phyloP scores from a whole-genome alignment of 2,888 invertebrate species.

The Trachelus iudaicus region DNA sequence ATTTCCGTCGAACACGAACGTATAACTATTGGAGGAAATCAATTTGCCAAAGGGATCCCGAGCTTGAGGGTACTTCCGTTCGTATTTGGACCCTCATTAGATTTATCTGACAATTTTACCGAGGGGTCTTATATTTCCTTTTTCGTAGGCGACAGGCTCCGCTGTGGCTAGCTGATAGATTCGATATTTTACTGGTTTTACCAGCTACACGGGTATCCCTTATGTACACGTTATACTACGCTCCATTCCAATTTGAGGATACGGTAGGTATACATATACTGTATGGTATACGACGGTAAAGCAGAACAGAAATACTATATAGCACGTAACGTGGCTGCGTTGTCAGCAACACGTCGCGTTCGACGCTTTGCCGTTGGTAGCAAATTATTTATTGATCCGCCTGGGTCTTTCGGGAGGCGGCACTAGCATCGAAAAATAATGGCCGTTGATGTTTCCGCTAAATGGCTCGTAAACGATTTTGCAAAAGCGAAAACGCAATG shows the following conservation, averaged over 20 bases:
- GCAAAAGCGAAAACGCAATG: slow-evolving; percentile 1
- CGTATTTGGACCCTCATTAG: neutral
- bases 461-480: slow-evolving; percentile 20
- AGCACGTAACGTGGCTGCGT: slow-evolving; percentile 18
- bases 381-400: slow-evolving; percentile 44
- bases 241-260: neutral
- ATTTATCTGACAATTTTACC: neutral
- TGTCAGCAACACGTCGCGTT: slow-evolving; percentile 32
- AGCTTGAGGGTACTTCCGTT: neutral
- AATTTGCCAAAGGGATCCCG: neutral
- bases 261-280: neutral
- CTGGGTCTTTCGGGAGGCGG: slow-evolving; percentile 8
- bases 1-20: neutral
- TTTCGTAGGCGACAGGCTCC: neutral
- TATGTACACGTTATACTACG: neutral
- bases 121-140: neutral
- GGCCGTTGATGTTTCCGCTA: slow-evolving; percentile 18
- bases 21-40: neutral
- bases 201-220: neutral
- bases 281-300: neutral
- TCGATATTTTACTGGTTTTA: neutral
- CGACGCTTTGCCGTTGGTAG: slow-evolving; percentile 24
- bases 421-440: slow-evolving; percentile 25
- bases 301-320: neutral
- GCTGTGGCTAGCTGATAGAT: neutral